Conservation (phyloP, 2,888 invertebrate species). For the Arctia plantaginis region DNA sequence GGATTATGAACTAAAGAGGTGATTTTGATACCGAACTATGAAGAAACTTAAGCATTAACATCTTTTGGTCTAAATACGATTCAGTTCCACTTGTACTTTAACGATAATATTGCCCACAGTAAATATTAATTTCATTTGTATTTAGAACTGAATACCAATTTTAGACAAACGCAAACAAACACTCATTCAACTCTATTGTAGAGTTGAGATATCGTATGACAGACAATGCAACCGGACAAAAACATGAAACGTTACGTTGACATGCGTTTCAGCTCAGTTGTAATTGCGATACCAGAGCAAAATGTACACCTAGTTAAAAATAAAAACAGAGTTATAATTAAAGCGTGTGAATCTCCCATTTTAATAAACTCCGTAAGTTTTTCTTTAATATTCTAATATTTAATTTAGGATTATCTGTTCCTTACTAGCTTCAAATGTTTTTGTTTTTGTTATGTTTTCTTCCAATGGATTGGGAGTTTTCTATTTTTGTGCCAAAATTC, state of each 20-base stretch:
- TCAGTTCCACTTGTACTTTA: not conserved
- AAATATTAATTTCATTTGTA: not conserved
- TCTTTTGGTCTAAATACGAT: not conserved
- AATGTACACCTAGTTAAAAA: slow-evolving; percentile 38
- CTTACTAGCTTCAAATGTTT: not conserved
- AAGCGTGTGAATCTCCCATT: slow-evolving; percentile 29
- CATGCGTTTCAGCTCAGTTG: slow-evolving; percentile 51
- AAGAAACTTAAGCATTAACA: not conserved
- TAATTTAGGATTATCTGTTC: not conserved
- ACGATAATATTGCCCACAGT: not conserved
- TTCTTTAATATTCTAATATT: not conserved
- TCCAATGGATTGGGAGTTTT: not conserved
- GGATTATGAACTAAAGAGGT: not conserved
- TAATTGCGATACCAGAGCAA: slow-evolving; percentile 50
- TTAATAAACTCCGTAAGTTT: slow-evolving; percentile 28
- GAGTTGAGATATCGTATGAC: slow-evolving; percentile 61
- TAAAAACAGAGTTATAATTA: slow-evolving; percentile 34
- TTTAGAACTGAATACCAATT: slow-evolving; percentile 6
- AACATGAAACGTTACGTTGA: slow-evolving; percentile 54
- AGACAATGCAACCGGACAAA: slow-evolving; percentile 70
- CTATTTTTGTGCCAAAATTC: not conserved
- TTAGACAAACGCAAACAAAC: slow-evolving; percentile 18
- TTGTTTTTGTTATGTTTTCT: not conserved
- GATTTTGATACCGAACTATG: not conserved
- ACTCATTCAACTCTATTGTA: slow-evolving; percentile 23